Evolutionary conservation across 1,140 invertebrate genomes (phyloP), one percentile per base, ranked within the genome.

Genomic region (Pseudachorutes palmiensis): DNA sequence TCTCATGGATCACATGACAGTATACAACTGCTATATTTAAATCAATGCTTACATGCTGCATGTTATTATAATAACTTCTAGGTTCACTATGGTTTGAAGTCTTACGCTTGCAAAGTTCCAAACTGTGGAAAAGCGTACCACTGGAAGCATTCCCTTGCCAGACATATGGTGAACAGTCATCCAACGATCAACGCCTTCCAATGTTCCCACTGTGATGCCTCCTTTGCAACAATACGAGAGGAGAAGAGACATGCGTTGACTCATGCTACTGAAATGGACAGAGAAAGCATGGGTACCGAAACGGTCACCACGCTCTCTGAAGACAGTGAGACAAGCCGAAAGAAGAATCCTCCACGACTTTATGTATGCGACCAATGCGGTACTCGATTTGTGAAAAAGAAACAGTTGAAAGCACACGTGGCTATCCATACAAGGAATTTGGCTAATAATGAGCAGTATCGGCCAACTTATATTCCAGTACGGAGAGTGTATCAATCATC

Each of bases 1-100:
- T 26, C 51, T 55, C 24, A 9, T 55, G 51, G 51, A 55, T 22
- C 51, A 55, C 51, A 55, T 55, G 51, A 55, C 51, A 14, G 51
- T 55, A 24, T n/a, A n/a, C n/a, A n/a, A n/a, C n/a, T n/a, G n/a
- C n/a, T n/a, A n/a, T n/a, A n/a, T n/a, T n/a, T n/a, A n/a, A n/a
- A n/a, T n/a, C n/a, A n/a, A n/a, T n/a, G n/a, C n/a, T n/a, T n/a
- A n/a, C n/a, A n/a, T n/a, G n/a, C n/a, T n/a, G n/a, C n/a, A n/a
- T n/a, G n/a, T n/a, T n/a, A n/a, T n/a, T n/a, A n/a, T n/a, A n/a
- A n/a, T n/a, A n/a, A n/a, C 5, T 41, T 41, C 36, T 41, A 41
- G 36, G 36, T 41, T 9, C 51, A 55, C 24, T 55, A 55, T 26
- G 51, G 51, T 14, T 26, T 55, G 5, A 55, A 55, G 24, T 14